phyloP scores from a whole-genome alignment of 2,797 vertebrate genomes.

The Myiotriccus ornatus region DNA sequence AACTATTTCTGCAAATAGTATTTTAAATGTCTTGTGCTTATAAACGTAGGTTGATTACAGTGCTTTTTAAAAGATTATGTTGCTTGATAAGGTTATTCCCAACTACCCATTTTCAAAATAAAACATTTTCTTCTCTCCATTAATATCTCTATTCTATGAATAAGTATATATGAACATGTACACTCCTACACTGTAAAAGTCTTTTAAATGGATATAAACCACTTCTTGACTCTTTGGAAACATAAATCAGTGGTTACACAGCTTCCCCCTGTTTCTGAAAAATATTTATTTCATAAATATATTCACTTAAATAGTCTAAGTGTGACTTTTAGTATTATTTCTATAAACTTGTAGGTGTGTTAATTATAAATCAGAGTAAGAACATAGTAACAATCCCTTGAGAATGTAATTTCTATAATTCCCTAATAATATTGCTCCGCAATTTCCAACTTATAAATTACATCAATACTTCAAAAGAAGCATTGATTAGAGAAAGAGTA shows the following conservation, averaged over 20 bases:
- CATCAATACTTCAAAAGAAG: conserved; percentile 40
- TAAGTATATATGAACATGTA: neutral
- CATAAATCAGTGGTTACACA: neutral
- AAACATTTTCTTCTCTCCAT: neutral
- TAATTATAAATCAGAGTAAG: conserved; percentile 20
- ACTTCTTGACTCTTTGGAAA: neutral
- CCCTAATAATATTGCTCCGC: conserved; percentile 27
- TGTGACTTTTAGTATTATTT: conserved; percentile 28
- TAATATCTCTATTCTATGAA: neutral
- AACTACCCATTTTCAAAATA: neutral
- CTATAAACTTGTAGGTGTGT: neutral
- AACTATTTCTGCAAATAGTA: neutral
- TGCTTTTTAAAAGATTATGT: neutral
- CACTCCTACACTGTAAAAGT: neutral
- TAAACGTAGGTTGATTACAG: neutral
- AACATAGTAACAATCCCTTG: conserved; percentile 10
- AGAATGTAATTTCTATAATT: conserved; percentile 56
- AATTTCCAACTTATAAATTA: conserved; percentile 48
- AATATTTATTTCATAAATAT: neutral
- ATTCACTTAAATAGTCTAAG: neutral
- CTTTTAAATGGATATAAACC: neutral
- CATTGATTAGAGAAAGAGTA: conserved; percentile 8
- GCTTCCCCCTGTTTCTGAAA: neutral
- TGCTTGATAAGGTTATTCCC: neutral
- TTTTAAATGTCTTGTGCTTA: neutral